These are phyloP conservation scores for Ornithoptera priamus DNA, from an alignment of 2,888 invertebrate species.

Conservation along the genomic window DNA sequence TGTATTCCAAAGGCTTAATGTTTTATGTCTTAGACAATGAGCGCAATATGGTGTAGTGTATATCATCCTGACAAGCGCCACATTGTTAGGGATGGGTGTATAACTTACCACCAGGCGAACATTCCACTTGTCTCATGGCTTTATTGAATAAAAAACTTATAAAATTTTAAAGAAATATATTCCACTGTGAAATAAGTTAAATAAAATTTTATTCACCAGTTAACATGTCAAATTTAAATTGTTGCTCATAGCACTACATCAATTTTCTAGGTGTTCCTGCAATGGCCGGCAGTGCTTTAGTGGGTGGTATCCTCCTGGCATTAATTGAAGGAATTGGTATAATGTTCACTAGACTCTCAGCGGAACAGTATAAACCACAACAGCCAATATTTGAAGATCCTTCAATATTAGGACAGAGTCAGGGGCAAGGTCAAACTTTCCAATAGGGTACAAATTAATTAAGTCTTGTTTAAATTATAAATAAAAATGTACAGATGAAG, in stretches of 20 bases:
- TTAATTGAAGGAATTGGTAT: conserved; percentile 99
- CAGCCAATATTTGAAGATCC: conserved; percentile 89
- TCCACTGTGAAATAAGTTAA: too few species aligned
- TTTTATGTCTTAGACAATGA: too few species aligned
- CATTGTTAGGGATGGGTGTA: too few species aligned
- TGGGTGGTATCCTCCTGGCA: conserved; percentile 96
- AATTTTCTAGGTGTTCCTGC: conserved; percentile 83
- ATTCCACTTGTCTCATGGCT: too few species aligned
- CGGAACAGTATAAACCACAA: conserved; percentile 95
- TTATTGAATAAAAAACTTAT: too few species aligned
- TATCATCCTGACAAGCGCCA: too few species aligned
- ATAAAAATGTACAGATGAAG: conserved; percentile 12
- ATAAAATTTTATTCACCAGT: too few species aligned
- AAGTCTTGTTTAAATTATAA: conserved; percentile 6
- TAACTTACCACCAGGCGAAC: too few species aligned
- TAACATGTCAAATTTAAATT: too few species aligned
- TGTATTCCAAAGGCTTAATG: too few species aligned
- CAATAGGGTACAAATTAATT: conserved; percentile 45
- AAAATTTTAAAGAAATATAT: too few species aligned
- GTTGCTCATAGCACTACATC: neutral
- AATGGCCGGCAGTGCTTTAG: conserved; percentile 97
- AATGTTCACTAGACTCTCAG: conserved; percentile 93
- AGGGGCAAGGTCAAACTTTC: conserved; percentile 56
- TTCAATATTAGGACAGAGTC: conserved; percentile 82
- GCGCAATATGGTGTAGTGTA: too few species aligned